phyloP scores from a whole-genome alignment of 2,113 vertebrate species.

The Cephalopholis sonnerati region DNA sequence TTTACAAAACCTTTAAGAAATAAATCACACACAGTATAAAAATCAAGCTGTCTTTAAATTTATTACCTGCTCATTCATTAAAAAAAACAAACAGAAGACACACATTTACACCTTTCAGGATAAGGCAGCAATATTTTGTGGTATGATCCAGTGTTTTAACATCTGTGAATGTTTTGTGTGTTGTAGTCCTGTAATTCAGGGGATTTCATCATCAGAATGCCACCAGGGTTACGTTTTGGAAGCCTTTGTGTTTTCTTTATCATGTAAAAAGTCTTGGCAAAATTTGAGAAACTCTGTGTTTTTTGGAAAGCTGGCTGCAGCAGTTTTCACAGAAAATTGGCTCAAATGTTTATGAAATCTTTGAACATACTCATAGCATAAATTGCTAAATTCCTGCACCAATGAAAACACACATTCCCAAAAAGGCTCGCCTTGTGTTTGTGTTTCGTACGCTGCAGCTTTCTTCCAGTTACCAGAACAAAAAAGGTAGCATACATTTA shows the following conservation, averaged over 20 bases:
- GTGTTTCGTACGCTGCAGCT: neutral
- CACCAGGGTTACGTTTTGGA: neutral
- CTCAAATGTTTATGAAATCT: neutral
- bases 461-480: conserved; percentile 3
- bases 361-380: neutral
- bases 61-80: conserved; percentile 35
- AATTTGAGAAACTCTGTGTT: no score
- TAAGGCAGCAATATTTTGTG: conserved; percentile 49
- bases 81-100: conserved; percentile 20
- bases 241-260: neutral
- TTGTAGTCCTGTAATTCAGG: neutral
- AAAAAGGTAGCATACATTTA: neutral
- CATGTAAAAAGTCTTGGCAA: neutral
- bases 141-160: conserved; percentile 47
- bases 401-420: neutral
- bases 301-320: neutral
- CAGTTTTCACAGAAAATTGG: neutral
- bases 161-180: neutral
- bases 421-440: neutral
- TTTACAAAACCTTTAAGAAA: neutral
- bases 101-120: conserved; percentile 24
- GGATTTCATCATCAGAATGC: neutral
- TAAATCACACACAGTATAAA: neutral
- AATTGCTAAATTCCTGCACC: neutral
- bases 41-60: conserved; percentile 18